Conservation (phyloP, 1,140 invertebrate genomes). For the Parapsyche elsis region DNA sequence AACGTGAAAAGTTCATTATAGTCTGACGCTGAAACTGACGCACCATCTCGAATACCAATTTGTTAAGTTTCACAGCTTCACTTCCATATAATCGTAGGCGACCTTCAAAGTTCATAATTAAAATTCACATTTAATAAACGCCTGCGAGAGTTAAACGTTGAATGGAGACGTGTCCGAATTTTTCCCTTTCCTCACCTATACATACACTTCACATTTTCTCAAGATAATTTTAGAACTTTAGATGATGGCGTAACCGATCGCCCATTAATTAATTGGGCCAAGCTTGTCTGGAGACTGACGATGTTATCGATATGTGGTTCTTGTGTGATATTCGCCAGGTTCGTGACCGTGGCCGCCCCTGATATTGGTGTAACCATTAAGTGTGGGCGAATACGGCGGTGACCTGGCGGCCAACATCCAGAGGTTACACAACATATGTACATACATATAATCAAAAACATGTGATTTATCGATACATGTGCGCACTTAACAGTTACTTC, state of each 20-base stretch:
- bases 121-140: not conserved
- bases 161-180: not conserved
- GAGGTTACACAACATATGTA: too few species aligned
- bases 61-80: not conserved
- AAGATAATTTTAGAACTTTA: too few species aligned
- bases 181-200: not conserved
- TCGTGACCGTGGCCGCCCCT: slow-evolving; percentile 44
- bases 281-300: too few species aligned
- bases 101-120: not conserved
- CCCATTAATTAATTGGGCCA: too few species aligned
- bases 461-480: too few species aligned
- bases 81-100: not conserved
- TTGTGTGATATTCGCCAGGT: not conserved
- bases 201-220: too few species aligned
- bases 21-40: not conserved
- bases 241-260: too few species aligned
- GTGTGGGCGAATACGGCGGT: too few species aligned
- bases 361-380: slow-evolving; percentile 36
- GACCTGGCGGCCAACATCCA: too few species aligned
- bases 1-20: not conserved
- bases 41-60: not conserved
- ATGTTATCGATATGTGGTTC: too few species aligned
- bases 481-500: too few species aligned
- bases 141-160: not conserved
- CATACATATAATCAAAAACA: too few species aligned